Percentiles rank a stretch among this genome's conserved stretches.
Conservation (phyloP, 2,113 vertebrate species). For the Anguilla japonica region DNA sequence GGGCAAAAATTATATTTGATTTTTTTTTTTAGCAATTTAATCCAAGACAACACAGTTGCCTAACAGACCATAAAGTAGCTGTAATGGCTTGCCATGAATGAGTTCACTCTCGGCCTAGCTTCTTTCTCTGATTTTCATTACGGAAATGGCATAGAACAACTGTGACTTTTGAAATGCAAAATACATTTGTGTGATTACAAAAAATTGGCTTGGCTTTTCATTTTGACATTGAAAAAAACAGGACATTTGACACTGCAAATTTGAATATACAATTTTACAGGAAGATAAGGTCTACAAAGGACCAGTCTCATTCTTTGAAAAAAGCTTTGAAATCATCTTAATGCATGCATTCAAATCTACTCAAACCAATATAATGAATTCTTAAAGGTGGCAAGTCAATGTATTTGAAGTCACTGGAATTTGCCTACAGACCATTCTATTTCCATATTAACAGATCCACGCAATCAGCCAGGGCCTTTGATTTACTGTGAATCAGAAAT, state of each 20-base stretch:
- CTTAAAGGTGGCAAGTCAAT: background rate
- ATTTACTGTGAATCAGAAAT: background rate
- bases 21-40: no score
- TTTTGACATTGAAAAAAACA: background rate
- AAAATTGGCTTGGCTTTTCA: background rate
- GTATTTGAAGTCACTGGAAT: background rate
- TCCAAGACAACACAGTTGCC: no score
- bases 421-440: background rate
- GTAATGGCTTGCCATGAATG: no score
- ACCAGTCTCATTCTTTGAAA: background rate
- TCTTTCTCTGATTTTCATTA: background rate
- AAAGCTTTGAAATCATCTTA: background rate
- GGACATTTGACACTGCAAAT: background rate
- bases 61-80: no score
- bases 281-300: constrained; percentile 1
- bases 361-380: background rate
- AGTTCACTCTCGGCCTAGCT: no score
- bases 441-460: background rate
- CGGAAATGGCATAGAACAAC: background rate
- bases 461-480: background rate
- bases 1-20: no score
- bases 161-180: background rate
- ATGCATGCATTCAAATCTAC: background rate
- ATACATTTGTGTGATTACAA: background rate
- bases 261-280: background rate